Conservation (phyloP, 2,888 invertebrate genomes). For the Leuctra nigra region DNA sequence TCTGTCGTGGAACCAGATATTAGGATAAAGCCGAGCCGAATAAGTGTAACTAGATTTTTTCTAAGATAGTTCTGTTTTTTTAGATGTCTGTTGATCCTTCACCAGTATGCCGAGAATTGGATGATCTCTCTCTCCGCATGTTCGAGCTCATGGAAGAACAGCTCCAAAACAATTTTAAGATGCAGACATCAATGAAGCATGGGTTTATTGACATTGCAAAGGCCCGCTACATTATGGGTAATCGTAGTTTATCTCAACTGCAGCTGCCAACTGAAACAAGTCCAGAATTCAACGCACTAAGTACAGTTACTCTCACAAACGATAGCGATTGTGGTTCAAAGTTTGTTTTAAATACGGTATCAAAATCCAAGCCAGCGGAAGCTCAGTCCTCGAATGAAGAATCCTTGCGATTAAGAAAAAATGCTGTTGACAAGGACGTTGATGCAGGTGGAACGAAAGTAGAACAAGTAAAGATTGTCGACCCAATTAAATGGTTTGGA, state of each 20-base stretch:
- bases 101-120: conserved; percentile 51
- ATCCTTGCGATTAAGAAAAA: not conserved
- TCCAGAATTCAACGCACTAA: conserved; percentile 43
- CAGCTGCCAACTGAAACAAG: conserved; percentile 63
- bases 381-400: not conserved
- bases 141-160: conserved; percentile 68
- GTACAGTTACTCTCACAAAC: conserved; percentile 34
- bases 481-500: conserved; percentile 85
- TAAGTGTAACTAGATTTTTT: too few species aligned
- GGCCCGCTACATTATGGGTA: conserved; percentile 71
- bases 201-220: conserved; percentile 72
- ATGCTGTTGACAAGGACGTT: not conserved
- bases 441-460: not conserved
- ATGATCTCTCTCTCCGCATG: conserved; percentile 60
- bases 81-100: too few species aligned
- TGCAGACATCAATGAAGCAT: conserved; percentile 60
- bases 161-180: conserved; percentile 56
- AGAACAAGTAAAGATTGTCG: conserved; percentile 33
- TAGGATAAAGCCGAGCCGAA: too few species aligned
- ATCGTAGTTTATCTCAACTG: conserved; percentile 59
- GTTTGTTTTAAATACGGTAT: conserved; percentile 15
- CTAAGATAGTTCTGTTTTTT: too few species aligned
- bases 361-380: not conserved
- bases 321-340: conserved; percentile 7
- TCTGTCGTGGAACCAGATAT: too few species aligned